A percentile compares a stretch with the other conserved stretches of the same genome.
These are phyloP conservation scores for Erannis defoliaria DNA, from an alignment of 2,888 invertebrate species.

Conservation along the genomic window DNA sequence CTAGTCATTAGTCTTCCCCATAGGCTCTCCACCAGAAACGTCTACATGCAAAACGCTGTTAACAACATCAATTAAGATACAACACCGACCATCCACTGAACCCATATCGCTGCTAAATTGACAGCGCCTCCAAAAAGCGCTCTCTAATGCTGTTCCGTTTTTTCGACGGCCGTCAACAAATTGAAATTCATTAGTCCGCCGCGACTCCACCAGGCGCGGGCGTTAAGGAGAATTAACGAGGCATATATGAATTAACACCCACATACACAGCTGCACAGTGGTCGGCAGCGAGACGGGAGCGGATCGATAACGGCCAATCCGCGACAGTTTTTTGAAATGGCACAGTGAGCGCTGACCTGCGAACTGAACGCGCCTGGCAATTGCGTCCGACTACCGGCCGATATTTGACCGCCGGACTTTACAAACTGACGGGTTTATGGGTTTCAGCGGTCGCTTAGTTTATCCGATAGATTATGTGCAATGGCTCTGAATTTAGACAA, in stretches of 20 bases:
- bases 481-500: constrained; percentile 8
- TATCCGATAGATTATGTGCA: constrained; percentile 15
- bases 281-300: constrained; percentile 47
- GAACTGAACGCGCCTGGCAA: constrained; percentile 39
- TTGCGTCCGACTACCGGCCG: constrained; percentile 39
- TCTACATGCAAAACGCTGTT: constrained; percentile 6
- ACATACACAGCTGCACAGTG: constrained; percentile 49
- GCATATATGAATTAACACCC: constrained; percentile 81
- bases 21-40: constrained; percentile 2
- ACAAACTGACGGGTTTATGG: constrained; percentile 37
- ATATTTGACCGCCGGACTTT: constrained; percentile 42
- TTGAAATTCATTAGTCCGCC: constrained; percentile 83
- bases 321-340: constrained; percentile 56
- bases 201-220: constrained; percentile 66
- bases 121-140: constrained; percentile 45
- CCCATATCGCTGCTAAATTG: constrained; percentile 43
- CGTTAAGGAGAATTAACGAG: constrained; percentile 84
- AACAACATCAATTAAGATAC: constrained; percentile 32
- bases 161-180: constrained; percentile 73
- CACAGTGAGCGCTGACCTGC: constrained; percentile 26
- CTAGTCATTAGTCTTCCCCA: not conserved
- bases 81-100: constrained; percentile 25
- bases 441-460: constrained; percentile 28
- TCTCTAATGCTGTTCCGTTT: constrained; percentile 56
- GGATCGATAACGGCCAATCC: constrained; percentile 62